Evolutionary conservation across 2,113 vertebrate species (phyloP).

Genomic region (Hydrolagus affinis): DNA sequence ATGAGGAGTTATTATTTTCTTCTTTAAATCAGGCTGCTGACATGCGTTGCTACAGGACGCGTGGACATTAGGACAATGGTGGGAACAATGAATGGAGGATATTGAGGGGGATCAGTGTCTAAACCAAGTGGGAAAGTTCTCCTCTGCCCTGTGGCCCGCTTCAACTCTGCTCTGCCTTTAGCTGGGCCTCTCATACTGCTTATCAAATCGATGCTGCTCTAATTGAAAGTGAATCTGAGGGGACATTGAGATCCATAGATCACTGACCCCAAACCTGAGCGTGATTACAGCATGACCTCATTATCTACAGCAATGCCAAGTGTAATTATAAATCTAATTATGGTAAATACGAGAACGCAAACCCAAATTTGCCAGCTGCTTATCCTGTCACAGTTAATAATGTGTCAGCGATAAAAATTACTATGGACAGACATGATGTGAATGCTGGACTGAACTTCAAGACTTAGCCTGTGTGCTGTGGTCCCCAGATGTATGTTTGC

Average conservation of each 20-base stretch:
- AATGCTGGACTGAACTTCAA: not conserved
- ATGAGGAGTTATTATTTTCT: no score
- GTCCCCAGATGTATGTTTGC: not conserved
- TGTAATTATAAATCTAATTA: constrained; percentile 18
- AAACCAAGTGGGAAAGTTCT: no score
- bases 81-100: no score
- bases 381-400: constrained; percentile 12
- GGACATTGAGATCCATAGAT: constrained; percentile 9
- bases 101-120: no score
- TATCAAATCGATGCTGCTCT: not conserved
- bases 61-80: no score
- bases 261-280: not conserved
- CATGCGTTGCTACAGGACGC: no score
- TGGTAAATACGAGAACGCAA: not conserved
- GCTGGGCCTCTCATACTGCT: not conserved
- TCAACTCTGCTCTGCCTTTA: no score
- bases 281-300: not conserved
- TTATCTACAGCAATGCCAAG: constrained; percentile 4
- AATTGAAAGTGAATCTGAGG: constrained; percentile 14
- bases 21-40: no score
- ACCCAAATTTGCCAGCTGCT: constrained; percentile 9
- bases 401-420: not conserved
- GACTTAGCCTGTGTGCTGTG: not conserved
- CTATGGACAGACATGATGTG: not conserved
- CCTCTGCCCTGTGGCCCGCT: no score